Percentiles rank a stretch among this genome's conserved stretches.
These are phyloP conservation scores for Nannoperca australis DNA, from an alignment of 2,797 vertebrate species.

Conservation along the genomic window DNA sequence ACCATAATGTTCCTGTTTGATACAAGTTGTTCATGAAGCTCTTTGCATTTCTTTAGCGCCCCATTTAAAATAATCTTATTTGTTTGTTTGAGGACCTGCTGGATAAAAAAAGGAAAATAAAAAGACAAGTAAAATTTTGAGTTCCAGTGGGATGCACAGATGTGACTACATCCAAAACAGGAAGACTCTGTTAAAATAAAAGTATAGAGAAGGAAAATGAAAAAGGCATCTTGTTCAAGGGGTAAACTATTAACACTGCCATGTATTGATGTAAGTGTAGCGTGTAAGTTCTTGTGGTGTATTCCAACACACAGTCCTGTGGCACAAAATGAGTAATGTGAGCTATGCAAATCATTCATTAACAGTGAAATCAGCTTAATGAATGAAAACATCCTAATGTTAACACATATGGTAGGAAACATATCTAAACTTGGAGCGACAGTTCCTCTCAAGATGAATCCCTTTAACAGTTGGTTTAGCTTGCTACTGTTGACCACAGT, in stretches of 20 bases:
- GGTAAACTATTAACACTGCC: constrained; percentile 62
- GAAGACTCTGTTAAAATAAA: constrained; percentile 37
- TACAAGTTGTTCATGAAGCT: constrained; percentile 44
- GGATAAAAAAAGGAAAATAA: constrained; percentile 39
- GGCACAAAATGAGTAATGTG: constrained; percentile 47
- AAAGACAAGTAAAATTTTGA: constrained; percentile 19
- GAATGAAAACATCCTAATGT: constrained; percentile 25
- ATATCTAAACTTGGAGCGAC: constrained; percentile 10
- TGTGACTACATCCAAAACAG: constrained; percentile 42
- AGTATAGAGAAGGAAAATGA: constrained; percentile 53
- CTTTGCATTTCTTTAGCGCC: constrained; percentile 26
- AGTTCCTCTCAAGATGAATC: constrained; percentile 10
- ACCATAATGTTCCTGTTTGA: constrained; percentile 43
- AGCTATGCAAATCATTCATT: constrained; percentile 19
- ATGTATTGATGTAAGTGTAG: constrained; percentile 33
- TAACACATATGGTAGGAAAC: constrained; percentile 24
- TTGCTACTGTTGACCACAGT: constrained; percentile 23
- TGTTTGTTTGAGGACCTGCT: constrained; percentile 46
- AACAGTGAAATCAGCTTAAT: constrained; percentile 29
- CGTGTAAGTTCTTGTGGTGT: constrained; percentile 38
- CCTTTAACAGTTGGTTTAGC: constrained; percentile 15
- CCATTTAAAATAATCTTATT: constrained; percentile 27
- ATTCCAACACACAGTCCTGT: constrained; percentile 51
- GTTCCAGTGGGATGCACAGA: constrained; percentile 61
- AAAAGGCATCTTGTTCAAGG: constrained; percentile 80